Conservation (phyloP, 2,797 vertebrate species). For the Choloepus didactylus region DNA sequence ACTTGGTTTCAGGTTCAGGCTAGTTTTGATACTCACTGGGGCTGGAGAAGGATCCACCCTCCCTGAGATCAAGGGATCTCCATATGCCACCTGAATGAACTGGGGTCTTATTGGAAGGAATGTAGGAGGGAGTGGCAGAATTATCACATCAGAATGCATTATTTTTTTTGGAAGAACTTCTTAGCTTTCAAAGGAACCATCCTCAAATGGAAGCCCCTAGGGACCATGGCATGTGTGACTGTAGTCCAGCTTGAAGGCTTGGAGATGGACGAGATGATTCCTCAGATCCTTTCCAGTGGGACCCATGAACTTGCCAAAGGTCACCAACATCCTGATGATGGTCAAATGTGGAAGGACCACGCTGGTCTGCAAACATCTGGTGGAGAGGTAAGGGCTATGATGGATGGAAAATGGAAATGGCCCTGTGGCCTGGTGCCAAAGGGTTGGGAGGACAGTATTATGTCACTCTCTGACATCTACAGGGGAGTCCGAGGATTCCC, state of each 20-base stretch:
- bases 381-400: not conserved
- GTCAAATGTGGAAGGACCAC: not conserved
- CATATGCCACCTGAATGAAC: not conserved
- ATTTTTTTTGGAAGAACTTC: not conserved
- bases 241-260: not conserved
- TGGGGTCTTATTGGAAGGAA: not conserved
- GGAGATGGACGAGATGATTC: not conserved
- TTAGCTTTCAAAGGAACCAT: not conserved
- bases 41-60: not conserved
- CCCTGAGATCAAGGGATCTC: not conserved
- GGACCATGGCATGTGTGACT: no score
- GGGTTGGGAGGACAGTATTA: not conserved
- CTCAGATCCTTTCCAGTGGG: not conserved
- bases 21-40: not conserved
- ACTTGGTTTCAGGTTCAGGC: not conserved
- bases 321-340: not conserved
- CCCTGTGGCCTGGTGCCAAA: not conserved
- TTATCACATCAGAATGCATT: not conserved
- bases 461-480: not conserved
- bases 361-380: not conserved
- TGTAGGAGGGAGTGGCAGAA: fast-evolving
- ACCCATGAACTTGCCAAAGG: not conserved
- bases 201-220: no score
- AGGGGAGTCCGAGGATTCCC: no score
- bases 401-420: not conserved